Evolutionary conservation across 2,113 vertebrate genomes (phyloP).

Genomic region (Psophia crepitans): DNA sequence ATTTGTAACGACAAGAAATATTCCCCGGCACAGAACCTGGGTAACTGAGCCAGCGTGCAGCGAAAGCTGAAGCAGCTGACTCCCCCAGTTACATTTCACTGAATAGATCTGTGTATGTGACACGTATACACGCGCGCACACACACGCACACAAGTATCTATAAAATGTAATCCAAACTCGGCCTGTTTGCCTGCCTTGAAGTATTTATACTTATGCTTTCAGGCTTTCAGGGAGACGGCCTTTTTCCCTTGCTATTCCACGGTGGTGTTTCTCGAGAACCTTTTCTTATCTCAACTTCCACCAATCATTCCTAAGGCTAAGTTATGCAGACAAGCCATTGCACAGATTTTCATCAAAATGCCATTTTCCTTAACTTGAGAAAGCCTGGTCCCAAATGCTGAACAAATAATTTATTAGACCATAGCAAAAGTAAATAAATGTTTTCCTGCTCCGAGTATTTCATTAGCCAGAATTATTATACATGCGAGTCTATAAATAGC

Average conservation of each 20-base stretch:
- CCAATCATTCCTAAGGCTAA: conserved; percentile 26
- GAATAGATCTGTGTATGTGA: not conserved
- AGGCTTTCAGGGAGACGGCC: conserved; percentile 7
- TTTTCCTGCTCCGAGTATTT: conserved; percentile 54
- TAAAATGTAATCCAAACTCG: conserved; percentile 8
- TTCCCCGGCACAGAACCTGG: not conserved
- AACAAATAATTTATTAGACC: conserved; percentile 63
- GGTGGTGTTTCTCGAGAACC: not conserved
- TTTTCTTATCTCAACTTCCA: conserved; percentile 44
- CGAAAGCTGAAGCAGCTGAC: not conserved
- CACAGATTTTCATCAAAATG: conserved; percentile 57
- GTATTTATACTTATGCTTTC: conserved; percentile 32
- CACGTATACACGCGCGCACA: not conserved
- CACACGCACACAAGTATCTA: not conserved
- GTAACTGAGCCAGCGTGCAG: not conserved
- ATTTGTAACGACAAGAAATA: not conserved
- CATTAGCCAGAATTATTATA: conserved; percentile 61
- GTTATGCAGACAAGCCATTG: conserved; percentile 42
- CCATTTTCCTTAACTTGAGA: conserved; percentile 54
- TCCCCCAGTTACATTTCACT: not conserved
- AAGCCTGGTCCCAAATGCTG: conserved; percentile 31
- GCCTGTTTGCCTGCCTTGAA: conserved; percentile 2
- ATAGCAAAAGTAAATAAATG: conserved; percentile 59
- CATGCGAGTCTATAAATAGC: conserved; percentile 57
- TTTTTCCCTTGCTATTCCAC: conserved; percentile 4